These are phyloP conservation scores for human DNA, from an alignment of 2,113 vertebrate genomes.

Conservation along the genomic window GRCh38 chr9:116155501-116156000, in stretches of 20 bases:
- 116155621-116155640: constrained; percentile 48
- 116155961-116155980: not conserved
- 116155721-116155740: not conserved
- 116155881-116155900: constrained; percentile 69
- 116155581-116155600: constrained; percentile 81
- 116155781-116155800: not conserved
- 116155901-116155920: not conserved
- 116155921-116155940: constrained; percentile 59
- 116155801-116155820: constrained; percentile 21
- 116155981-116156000: constrained; percentile 19
- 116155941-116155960: constrained; percentile 52
- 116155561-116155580: constrained; percentile 79
- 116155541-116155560: constrained; percentile 77
- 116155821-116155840: constrained; percentile 30
- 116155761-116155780: not conserved
- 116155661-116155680: constrained; percentile 40
- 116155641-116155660: constrained; percentile 38
- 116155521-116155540: constrained; percentile 81
- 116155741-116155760: not conserved
- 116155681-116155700: not conserved
- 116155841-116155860: constrained; percentile 69
- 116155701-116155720: not conserved
- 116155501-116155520: constrained; percentile 80
- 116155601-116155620: constrained; percentile 45
- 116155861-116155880: not conserved